Evolutionary conservation across 1,140 invertebrate genomes (phyloP).

Genomic region (Drosophila pectinifera): DNA sequence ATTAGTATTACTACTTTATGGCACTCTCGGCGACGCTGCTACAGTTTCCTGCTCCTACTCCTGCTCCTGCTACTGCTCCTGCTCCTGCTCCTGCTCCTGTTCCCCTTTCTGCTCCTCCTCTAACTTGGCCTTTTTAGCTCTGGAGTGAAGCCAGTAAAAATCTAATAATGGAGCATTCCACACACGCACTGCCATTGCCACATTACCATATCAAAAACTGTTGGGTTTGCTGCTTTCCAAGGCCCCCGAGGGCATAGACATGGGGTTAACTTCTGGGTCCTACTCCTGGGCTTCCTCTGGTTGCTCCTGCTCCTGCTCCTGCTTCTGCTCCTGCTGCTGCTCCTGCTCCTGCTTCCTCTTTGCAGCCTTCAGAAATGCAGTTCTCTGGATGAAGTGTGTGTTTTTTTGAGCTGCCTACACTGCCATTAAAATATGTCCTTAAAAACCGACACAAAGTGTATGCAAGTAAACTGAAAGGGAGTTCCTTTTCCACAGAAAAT

Average conservation of each 20-base stretch:
- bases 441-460: too few species aligned
- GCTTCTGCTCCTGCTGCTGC: neutral
- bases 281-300: neutral
- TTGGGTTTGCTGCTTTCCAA: constrained; percentile 12
- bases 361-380: constrained; percentile 27
- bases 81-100: neutral
- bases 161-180: constrained; percentile 79
- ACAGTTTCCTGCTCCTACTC: neutral
- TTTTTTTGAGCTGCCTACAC: too few species aligned
- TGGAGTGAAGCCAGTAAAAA: constrained; percentile 46
- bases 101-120: too few species aligned
- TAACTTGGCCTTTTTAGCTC: neutral
- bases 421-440: too few species aligned
- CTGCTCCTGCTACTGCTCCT: neutral
- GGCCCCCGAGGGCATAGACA: constrained; percentile 55
- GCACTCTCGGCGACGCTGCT: constrained; percentile 60
- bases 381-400: neutral
- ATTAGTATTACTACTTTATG: constrained; percentile 83
- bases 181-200: constrained; percentile 77
- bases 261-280: neutral
- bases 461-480: too few species aligned
- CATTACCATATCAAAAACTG: constrained; percentile 81
- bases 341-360: too few species aligned
- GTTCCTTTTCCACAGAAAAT: too few species aligned
- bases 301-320: neutral